Evolutionary conservation across 2,888 invertebrate genomes (phyloP), one percentile per base, ranked within the genome.

Genomic region (Amphipyra tragopoginis): DNA sequence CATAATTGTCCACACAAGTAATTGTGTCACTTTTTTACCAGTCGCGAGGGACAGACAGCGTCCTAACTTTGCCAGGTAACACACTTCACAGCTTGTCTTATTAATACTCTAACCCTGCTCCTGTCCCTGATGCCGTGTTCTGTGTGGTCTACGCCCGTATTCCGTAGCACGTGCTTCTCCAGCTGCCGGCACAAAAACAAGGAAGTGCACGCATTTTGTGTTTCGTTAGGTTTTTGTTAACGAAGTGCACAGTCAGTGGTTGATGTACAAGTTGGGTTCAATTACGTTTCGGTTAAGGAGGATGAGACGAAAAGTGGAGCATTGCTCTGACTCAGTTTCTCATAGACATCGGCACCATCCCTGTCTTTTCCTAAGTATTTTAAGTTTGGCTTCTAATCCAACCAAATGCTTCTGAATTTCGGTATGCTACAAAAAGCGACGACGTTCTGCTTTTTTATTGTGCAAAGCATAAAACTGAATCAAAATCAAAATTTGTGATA

Each of bases 111-210:
- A 11, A 14, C 8, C 11, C 0, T 1, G 0, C 13, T 34, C 39
- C 26, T 21, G 40, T n/a, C 10, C 43, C 21, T 54, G n/a, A 8
- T 11, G 8, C 36, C 10, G 15, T 53, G 45, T 63, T 47, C 75
- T 83, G 86, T 87, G 86, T 83, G 82, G 83, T 83, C 84, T 56
- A 64, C 52, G 71, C 79, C 79, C 82, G 78, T 79, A 79, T 76
- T 65, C 47, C 42, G 38, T 48, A 86, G 90, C 93, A 92, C 93
- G 93, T 92, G 93, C 91, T 84, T 47, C 66, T 73, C 51, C 79
- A 93, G 93, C 92, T 93, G 93, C 84, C 78, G 64, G 42, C 75
- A 86, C 87, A 91, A 91, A 90, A 88, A 89, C 82, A 69, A 87
- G 92, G 91, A 93, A 91, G 89, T 89, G 88, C 87, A 88, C 83